Evolutionary conservation across 2,888 invertebrate species (phyloP), one percentile per base, ranked within the genome.

Genomic region (Hypsopygia costalis): DNA sequence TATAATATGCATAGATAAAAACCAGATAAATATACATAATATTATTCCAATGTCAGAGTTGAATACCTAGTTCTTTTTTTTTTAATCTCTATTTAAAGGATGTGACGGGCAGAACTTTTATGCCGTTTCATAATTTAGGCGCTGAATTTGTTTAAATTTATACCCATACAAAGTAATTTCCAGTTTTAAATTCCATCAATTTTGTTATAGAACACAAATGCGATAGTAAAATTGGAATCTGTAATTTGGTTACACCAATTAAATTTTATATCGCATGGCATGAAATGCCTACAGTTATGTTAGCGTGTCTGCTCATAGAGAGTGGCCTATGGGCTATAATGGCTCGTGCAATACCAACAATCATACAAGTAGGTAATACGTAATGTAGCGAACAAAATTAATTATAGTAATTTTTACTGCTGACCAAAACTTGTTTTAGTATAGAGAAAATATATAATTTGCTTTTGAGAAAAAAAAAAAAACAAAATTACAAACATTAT

Each of bases 361-460:
- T 76, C 69, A 72, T 52, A 63, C 41, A 52, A 51, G 61, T 16
- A 16, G 16, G 61, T 16, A 16, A 4, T 16, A 16, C 4, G 16
- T 70, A 74, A 70, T 66, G 59, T 66, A 70, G 67, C 56, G 46
- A 44, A 62, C 62, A 56, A 73, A 74, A 73, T 74, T 74, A 74
- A 73, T 77, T 79, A 69, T 80, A 78, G 49, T 53, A 45, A 55
- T 30, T 9, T 30, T 1, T 11, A 16, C 4, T 16, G 16, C 16
- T 4, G 4, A 2, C 10, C 20, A 21, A 20, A 20, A 33, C 21
- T 21, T 20, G 21, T 33, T 33, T 6, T 33, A 20, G 6, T 6
- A 20, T 7, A 33, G 10, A 33, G 5, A 9, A n/a, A n/a, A n/a
- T n/a, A 39, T 40, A 41, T 46, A 39, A 21, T 20, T 3, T 34